phyloP scores from a whole-genome alignment of 2,888 invertebrate genomes.

The Agrotis segetum region DNA sequence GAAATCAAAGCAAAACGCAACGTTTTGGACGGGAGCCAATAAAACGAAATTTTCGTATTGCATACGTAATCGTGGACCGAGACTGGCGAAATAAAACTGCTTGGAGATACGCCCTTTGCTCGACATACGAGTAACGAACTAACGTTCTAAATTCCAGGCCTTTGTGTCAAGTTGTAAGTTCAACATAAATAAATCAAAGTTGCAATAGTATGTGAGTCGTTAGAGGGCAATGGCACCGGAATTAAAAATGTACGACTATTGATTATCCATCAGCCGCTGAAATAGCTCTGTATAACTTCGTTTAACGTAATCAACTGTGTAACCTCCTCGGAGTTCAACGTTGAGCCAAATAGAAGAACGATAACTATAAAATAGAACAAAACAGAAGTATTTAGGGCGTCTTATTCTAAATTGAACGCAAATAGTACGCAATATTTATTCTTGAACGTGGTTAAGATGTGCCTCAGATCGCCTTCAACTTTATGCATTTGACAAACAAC shows the following conservation, averaged over 20 bases:
- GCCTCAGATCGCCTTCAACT: background rate
- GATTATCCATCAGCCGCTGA: conserved; percentile 63
- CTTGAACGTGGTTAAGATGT: background rate
- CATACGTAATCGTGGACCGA: conserved; percentile 74
- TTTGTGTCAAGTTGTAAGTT: conserved; percentile 43
- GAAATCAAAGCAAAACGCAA: conserved; percentile 81
- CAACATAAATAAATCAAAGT: conserved; percentile 27
- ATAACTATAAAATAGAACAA: background rate
- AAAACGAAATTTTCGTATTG: conserved; percentile 78
- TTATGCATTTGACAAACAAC: background rate
- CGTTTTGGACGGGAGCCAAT: conserved; percentile 78
- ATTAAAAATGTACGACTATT: conserved; percentile 70
- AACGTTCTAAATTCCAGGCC: conserved; percentile 40
- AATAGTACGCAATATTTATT: too few species aligned
- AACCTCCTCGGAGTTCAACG: conserved; percentile 4
- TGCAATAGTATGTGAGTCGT: conserved; percentile 25
- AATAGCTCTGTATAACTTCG: conserved; percentile 44
- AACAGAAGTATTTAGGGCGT: background rate
- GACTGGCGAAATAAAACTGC: conserved; percentile 53
- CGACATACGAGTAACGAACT: conserved; percentile 42
- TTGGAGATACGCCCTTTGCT: conserved; percentile 55
- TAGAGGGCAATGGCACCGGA: conserved; percentile 59
- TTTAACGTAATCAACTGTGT: conserved; percentile 23
- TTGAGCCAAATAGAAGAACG: background rate
- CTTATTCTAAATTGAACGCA: background rate